Conservation (phyloP, 2,113 vertebrate species). For the Pseudolaguvia tuberculata region DNA sequence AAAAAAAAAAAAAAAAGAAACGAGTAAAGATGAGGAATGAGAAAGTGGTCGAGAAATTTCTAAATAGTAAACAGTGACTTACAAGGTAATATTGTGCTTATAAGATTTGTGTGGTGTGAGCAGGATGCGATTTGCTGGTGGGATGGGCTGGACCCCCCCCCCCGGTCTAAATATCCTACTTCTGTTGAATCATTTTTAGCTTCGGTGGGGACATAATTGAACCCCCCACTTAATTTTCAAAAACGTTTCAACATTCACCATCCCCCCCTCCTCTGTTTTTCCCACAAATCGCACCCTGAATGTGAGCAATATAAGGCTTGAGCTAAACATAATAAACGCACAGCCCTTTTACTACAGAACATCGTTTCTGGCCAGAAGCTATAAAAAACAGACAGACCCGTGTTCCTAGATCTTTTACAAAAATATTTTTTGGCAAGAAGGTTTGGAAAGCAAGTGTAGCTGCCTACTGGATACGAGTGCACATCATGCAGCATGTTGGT, state of each 20-base stretch:
- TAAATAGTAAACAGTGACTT: slow-evolving; percentile 12
- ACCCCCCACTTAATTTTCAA: too few species aligned
- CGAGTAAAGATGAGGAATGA: too few species aligned
- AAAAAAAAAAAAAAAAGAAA: slow-evolving; percentile 43
- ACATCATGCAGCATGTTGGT: slow-evolving; percentile 36
- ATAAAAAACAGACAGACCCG: slow-evolving; percentile 63
- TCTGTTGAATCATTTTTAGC: too few species aligned
- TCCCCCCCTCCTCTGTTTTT: too few species aligned
- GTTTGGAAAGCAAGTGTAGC: slow-evolving; percentile 52
- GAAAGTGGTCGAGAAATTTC: slow-evolving; percentile 41
- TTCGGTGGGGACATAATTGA: too few species aligned
- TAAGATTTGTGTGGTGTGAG: slow-evolving; percentile 43
- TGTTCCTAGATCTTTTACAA: slow-evolving; percentile 63
- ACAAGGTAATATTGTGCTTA: slow-evolving; percentile 28
- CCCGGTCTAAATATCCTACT: too few species aligned
- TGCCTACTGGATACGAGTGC: slow-evolving; percentile 54
- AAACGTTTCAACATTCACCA: too few species aligned
- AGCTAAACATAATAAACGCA: slow-evolving; percentile 57
- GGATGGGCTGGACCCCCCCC: too few species aligned
- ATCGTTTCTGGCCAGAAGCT: too few species aligned
- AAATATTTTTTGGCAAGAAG: slow-evolving; percentile 61
- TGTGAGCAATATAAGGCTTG: slow-evolving; percentile 51
- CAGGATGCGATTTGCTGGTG: too few species aligned
- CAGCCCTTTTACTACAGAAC: slow-evolving; percentile 62
- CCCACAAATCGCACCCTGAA: too few species aligned